Base-by-base conservation (phyloP, 2,888 invertebrate species). In the Conops quadrifasciatus region DNA sequence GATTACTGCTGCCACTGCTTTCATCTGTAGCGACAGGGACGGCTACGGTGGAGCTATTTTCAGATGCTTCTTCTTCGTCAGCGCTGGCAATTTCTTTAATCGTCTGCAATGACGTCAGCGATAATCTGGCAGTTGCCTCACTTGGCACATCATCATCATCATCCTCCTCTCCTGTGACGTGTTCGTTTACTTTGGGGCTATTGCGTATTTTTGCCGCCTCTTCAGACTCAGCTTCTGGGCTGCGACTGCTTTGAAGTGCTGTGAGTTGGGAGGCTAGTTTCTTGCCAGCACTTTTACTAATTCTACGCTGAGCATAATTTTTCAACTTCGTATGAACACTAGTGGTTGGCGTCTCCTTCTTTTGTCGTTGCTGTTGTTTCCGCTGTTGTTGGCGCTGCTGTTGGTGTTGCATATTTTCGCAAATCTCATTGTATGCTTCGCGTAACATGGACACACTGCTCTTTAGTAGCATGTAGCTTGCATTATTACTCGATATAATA, bases 401-500 rank as follows among this genome's bases (percentile, higher is more conserved):
- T n/a, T 70, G 70, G 15, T 72, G 68, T 19, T 62, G 67, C n/a
- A 77, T 59, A 53, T 60, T 76, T 28, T 74, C 67, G 43, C 73
- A 74, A 28, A 80, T 75, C 15, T 79, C 79, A 68, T 76, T 77
- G 49, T 77, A 78, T 1, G 77, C 75, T 65, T 80, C 79, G 30
- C 76, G 76, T 28, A 80, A 62, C 66, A 79, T 76, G 24, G 71
- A 24, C 24, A 78, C 75, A 47, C 78, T 79, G 45, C 73, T 63
- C 62, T 78, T 77, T 24, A 80, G 70, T 64, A 78, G 70, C 21
- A 74, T 65, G 64, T 78, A 75, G 24, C 75, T 76, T 69, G 74
- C 76, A 51, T 76, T 74, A 65, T 76, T 72, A 36, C 71, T 72
- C 28, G 71, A 64, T 59, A 73, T 65, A 67, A 70, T 74, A 11